A percentile compares a stretch with the other conserved stretches of the same genome.
phyloP scores from a whole-genome alignment of 2,888 invertebrate species.

The Amblyjoppa fuscipennis region DNA sequence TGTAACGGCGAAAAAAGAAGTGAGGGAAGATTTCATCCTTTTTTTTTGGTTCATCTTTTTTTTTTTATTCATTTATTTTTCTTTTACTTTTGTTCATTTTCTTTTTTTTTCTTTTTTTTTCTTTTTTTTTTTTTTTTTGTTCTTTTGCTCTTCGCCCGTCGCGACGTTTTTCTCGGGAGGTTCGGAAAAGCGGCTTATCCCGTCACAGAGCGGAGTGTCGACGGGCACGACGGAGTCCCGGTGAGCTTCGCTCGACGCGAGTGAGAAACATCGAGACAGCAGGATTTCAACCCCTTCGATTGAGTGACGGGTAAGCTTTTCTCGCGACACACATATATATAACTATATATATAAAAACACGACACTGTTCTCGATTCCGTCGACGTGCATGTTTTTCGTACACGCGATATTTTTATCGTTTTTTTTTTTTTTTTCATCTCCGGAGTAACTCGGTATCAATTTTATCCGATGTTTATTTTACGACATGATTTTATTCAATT shows the following conservation, averaged over 20 bases:
- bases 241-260: conserved; percentile 2
- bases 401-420: not conserved
- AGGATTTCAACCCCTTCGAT: not conserved
- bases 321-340: not conserved
- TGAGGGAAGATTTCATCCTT: conserved; percentile 58
- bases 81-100: conserved; percentile 26
- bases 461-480: not conserved
- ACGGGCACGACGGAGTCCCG: conserved; percentile 23
- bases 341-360: no score
- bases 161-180: not conserved
- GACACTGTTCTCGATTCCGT: no score
- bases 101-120: no score
- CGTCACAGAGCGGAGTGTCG: conserved; percentile 55
- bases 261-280: conserved; percentile 8
- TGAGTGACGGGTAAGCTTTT: conserved; percentile 19
- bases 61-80: conserved; percentile 9
- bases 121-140: no score
- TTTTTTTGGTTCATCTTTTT: conserved; percentile 69
- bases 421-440: not conserved
- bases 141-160: not conserved
- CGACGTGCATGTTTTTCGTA: not conserved
- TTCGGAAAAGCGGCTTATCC: conserved; percentile 62
- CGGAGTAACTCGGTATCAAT: not conserved
- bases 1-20: not conserved
- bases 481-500: conserved; percentile 1